A percentile compares a stretch with the other conserved stretches of the same genome.
Evolutionary conservation across 2,888 invertebrate genomes (phyloP).

Genomic region (Tenthredo livida): DNA sequence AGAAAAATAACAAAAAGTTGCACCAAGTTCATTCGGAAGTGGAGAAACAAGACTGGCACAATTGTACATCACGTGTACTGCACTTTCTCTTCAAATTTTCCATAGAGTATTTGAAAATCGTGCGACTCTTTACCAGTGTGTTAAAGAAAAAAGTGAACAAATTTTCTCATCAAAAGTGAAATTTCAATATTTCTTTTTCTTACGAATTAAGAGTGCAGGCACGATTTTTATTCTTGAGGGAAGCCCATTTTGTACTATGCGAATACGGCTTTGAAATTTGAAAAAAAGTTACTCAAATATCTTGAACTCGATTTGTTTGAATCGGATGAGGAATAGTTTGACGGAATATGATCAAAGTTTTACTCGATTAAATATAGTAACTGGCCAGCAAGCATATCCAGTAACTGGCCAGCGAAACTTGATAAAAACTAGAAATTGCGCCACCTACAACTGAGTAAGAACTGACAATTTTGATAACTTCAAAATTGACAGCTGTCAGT

Average conservation of each 20-base stretch:
- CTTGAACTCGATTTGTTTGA: not conserved
- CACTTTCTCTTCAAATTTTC: not conserved
- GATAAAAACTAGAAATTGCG: too few relatives aligned
- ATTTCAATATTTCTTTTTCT: not conserved
- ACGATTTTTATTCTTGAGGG: too few relatives aligned
- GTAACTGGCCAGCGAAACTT: too few relatives aligned
- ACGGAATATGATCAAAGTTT: too few relatives aligned
- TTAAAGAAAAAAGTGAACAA: not conserved
- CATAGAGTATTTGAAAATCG: not conserved
- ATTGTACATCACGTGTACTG: not conserved
- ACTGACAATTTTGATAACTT: too few relatives aligned
- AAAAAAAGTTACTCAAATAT: too few relatives aligned
- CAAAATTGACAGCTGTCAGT: too few relatives aligned
- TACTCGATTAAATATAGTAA: too few relatives aligned
- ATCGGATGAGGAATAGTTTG: not conserved
- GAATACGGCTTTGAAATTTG: too few relatives aligned
- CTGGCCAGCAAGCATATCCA: too few relatives aligned
- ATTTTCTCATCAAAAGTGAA: not conserved
- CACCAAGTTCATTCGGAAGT: not conserved
- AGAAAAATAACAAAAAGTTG: not conserved
- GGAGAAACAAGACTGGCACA: not conserved
- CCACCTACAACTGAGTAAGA: too few relatives aligned
- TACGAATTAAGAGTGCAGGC: not conserved
- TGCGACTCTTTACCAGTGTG: not conserved
- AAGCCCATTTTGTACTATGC: too few relatives aligned